phyloP scores from a whole-genome alignment of 1,140 invertebrate genomes.

The Heterodera carotae region DNA sequence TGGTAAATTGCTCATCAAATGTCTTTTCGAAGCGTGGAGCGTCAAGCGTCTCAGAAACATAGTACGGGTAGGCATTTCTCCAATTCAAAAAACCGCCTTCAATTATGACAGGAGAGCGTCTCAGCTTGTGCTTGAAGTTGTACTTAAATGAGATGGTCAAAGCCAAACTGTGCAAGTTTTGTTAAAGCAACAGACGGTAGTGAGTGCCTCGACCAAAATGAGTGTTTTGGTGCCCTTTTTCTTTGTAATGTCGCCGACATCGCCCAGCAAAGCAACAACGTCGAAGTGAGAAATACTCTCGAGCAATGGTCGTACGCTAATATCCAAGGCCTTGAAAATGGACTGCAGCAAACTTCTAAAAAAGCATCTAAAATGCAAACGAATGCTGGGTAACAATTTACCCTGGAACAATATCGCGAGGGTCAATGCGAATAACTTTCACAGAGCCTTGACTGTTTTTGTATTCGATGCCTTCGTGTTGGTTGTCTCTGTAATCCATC shows the following conservation, averaged over 20 bases:
- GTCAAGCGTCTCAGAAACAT: neutral
- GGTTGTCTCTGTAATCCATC: conserved; percentile 18
- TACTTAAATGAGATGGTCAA: conserved; percentile 9
- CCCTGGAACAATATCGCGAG: conserved; percentile 7
- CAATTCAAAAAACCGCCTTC: conserved; percentile 28
- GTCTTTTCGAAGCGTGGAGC: conserved; percentile 19
- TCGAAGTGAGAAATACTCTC: conserved; percentile 27
- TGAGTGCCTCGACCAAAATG: conserved; percentile 26
- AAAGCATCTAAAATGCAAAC: neutral
- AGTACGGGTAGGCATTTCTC: conserved; percentile 17
- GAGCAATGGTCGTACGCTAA: conserved; percentile 18
- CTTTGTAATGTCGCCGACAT: conserved; percentile 8
- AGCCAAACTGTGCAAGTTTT: neutral
- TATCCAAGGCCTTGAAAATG: conserved; percentile 19
- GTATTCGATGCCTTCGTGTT: neutral
- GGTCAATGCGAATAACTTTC: conserved; percentile 15
- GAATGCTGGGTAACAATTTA: conserved; percentile 1
- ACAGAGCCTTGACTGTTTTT: conserved; percentile 8
- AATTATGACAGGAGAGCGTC: conserved; percentile 17
- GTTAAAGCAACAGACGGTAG: conserved; percentile 15
- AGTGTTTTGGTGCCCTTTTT: conserved; percentile 24
- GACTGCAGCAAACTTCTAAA: conserved; percentile 22
- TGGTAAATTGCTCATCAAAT: conserved; percentile 28
- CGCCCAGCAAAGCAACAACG: conserved; percentile 28
- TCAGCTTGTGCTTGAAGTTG: conserved; percentile 8